Conservation (phyloP, 2,797 vertebrate genomes). For the Epinephelus coioides region DNA sequence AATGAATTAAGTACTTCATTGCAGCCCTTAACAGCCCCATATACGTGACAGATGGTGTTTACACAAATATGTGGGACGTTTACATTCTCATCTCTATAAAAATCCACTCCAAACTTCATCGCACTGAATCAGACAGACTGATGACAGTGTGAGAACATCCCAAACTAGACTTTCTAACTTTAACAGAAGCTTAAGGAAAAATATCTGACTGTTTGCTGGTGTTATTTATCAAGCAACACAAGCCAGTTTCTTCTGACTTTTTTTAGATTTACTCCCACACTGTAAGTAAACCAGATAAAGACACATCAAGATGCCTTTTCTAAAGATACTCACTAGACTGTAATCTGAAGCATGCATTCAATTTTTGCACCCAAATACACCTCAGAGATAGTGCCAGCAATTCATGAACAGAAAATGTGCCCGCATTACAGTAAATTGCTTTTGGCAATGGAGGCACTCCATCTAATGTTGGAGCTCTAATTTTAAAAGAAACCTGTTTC, state of each 20-base stretch:
- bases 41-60: constrained; percentile 1
- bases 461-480: constrained; percentile 25
- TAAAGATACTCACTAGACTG: constrained; percentile 4
- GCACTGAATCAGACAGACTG: neutral
- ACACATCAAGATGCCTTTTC: constrained; percentile 20
- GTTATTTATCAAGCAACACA: constrained; percentile 14
- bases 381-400: constrained; percentile 15
- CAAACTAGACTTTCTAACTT: neutral
- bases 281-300: constrained; percentile 16
- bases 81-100: neutral
- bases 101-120: constrained; percentile 4
- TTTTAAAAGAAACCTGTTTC: constrained; percentile 23
- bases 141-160: neutral
- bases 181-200: neutral
- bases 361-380: constrained; percentile 14
- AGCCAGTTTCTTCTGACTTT: neutral
- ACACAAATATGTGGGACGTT: neutral
- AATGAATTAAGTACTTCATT: neutral
- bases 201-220: neutral
- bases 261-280: neutral
- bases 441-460: constrained; percentile 2
- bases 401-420: constrained; percentile 18
- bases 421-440: constrained; percentile 21
- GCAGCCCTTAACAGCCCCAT: neutral
- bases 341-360: constrained; percentile 8